Evolutionary conservation across 2,888 invertebrate species (phyloP), one percentile per base, ranked within the genome.

Genomic region (Dolichomitus sp.): DNA sequence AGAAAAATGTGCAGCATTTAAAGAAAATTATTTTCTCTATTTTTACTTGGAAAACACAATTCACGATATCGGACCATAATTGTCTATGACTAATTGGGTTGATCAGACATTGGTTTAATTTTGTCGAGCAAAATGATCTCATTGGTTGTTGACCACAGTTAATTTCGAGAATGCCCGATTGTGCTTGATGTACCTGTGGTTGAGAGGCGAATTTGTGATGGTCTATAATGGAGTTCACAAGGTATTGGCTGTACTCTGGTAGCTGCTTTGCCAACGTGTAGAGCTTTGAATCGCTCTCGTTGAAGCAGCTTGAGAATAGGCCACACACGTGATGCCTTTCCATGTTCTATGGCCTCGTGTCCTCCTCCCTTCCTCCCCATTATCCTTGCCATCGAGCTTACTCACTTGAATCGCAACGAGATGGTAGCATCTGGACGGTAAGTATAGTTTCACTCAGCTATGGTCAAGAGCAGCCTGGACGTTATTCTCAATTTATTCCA

Each of bases 381-480:
- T 42, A 19, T 33, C 37, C 37, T 52, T 17, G 68, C 17, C 37
- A 42, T 63, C n/a, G 63, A 63, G 42, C 57, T 30, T 14, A 57
- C 57, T 40, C 63, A 33, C 52, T 52, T 52, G 50, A 52, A 69
- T 69, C 7, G 3, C 68, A 52, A 52, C 52, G 37, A 69, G 17
- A 40, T 45, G 57, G 42, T 70, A 17, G 42, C 70, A 59, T 57
- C 70, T 70, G 57, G 40, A 42, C 42, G 9, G 19, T 6, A 33
- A 6, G 19, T 14, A 42, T 63, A 63, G 61, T 9, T 61, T 37
- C 61, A 17, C 37, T 33, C 17, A 17, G 37, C 37, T 37, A 63
- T 42, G 63, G 63, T 63, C 63, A 63, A 63, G 63, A 33, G 59
- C n/a, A 17, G 59, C 17, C 19, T 12, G 12, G 9, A 23, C 63